Evolutionary conservation across 1,140 invertebrate species (phyloP).

Genomic region (Brachionus asplanchnoidis): DNA sequence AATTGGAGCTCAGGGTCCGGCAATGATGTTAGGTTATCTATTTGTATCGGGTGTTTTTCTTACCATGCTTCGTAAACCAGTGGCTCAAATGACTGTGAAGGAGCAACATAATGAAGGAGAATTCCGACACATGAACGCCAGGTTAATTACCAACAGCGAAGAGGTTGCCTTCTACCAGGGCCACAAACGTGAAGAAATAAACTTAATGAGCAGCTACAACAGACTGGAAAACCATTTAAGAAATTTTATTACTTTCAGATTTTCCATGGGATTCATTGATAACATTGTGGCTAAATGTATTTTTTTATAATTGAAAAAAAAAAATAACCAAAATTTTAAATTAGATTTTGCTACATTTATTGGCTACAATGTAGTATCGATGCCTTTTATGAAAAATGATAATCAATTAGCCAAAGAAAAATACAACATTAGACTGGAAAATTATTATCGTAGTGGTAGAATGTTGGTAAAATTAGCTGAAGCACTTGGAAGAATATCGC

Average conservation of each 20-base stretch:
- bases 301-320: slow-evolving; percentile 61
- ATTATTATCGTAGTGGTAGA: slow-evolving; percentile 90
- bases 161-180: slow-evolving; percentile 96
- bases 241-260: slow-evolving; percentile 82
- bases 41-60: slow-evolving; percentile 69
- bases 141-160: slow-evolving; percentile 93
- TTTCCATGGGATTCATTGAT: slow-evolving; percentile 86
- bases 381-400: slow-evolving; percentile 76
- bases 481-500: slow-evolving; percentile 80
- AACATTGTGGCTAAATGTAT: slow-evolving; percentile 88
- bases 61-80: slow-evolving; percentile 69
- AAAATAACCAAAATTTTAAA: slow-evolving; percentile 59
- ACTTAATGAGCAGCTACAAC: slow-evolving; percentile 77
- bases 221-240: slow-evolving; percentile 80
- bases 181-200: slow-evolving; percentile 79
- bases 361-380: slow-evolving; percentile 87
- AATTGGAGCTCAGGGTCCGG: slow-evolving; percentile 76
- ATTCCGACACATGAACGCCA: slow-evolving; percentile 89
- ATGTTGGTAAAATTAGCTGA: slow-evolving; percentile 95
- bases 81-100: slow-evolving; percentile 78
- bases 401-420: slow-evolving; percentile 56
- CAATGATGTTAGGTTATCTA: slow-evolving; percentile 77
- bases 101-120: slow-evolving; percentile 96
- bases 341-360: slow-evolving; percentile 79
- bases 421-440: slow-evolving; percentile 67